These are phyloP conservation scores for Mallotus villosus DNA, from an alignment of 2,797 vertebrate species.

Conservation along the genomic window DNA sequence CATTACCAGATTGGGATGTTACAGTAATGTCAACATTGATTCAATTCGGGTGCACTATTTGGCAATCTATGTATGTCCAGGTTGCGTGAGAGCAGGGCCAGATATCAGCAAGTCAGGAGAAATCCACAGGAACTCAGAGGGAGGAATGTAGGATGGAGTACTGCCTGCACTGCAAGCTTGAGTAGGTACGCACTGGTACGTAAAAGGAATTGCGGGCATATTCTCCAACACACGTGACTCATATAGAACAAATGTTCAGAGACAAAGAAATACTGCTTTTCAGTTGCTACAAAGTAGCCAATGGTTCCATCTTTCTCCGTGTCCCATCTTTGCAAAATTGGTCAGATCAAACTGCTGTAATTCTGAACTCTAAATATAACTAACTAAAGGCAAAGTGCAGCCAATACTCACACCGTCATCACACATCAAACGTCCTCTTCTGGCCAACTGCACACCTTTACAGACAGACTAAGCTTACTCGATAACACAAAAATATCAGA, in stretches of 20 bases:
- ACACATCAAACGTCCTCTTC: background rate
- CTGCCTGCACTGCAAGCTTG: too few relatives aligned
- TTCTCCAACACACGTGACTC: too few relatives aligned
- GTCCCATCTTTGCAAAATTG: too few relatives aligned
- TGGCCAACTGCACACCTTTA: background rate
- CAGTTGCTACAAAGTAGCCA: too few relatives aligned
- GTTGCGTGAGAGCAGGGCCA: background rate
- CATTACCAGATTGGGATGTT: slow-evolving; percentile 60
- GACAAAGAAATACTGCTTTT: too few relatives aligned
- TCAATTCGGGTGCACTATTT: slow-evolving; percentile 53
- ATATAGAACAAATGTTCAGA: too few relatives aligned
- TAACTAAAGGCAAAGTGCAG: background rate
- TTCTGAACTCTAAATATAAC: background rate
- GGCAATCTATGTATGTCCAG: background rate
- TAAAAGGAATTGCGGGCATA: too few relatives aligned
- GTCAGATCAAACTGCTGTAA: background rate
- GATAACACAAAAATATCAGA: background rate
- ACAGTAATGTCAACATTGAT: slow-evolving; percentile 50
- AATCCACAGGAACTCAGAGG: background rate
- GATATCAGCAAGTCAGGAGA: background rate
- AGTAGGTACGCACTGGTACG: too few relatives aligned
- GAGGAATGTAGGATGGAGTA: too few relatives aligned
- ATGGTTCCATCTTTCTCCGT: background rate
- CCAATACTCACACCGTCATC: too few relatives aligned
- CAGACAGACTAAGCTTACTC: background rate